phyloP scores from a whole-genome alignment of 2,113 vertebrate species.

The Nyctibius bracteatus region DNA sequence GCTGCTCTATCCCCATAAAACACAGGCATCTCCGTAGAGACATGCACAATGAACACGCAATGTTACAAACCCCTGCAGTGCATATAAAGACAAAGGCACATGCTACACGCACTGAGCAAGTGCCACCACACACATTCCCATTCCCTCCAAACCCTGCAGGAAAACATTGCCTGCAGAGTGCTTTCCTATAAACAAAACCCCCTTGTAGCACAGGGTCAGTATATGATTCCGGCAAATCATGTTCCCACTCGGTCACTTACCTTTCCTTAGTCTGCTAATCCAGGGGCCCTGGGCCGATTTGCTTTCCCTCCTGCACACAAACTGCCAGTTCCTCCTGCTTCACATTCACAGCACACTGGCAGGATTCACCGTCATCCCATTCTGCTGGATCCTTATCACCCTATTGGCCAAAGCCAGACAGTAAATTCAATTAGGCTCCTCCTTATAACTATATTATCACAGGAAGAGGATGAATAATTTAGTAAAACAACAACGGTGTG shows the following conservation, averaged over 20 bases:
- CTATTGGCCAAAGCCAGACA: constrained; percentile 64
- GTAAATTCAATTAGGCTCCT: constrained; percentile 68
- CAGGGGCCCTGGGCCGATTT: background rate
- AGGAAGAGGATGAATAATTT: constrained; percentile 68
- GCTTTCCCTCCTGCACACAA: constrained; percentile 37
- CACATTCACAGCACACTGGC: constrained; percentile 63
- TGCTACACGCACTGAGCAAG: background rate
- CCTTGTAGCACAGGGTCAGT: background rate
- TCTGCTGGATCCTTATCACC: constrained; percentile 29
- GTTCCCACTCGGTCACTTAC: background rate
- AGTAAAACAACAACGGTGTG: constrained; percentile 43
- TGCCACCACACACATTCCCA: background rate
- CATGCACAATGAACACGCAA: background rate
- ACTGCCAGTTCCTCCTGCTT: constrained; percentile 54
- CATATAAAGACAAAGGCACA: constrained; percentile 50
- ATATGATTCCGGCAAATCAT: background rate
- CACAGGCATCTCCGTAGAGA: background rate
- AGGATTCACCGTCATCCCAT: constrained; percentile 60
- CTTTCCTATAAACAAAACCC: background rate
- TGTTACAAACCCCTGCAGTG: background rate
- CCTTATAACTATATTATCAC: constrained; percentile 67
- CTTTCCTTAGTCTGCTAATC: constrained; percentile 30
- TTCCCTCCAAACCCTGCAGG: background rate
- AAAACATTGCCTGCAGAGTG: background rate
- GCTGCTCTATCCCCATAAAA: background rate